Evolutionary conservation across 2,888 invertebrate species (phyloP).

Genomic region (Tetragnatha montana): DNA sequence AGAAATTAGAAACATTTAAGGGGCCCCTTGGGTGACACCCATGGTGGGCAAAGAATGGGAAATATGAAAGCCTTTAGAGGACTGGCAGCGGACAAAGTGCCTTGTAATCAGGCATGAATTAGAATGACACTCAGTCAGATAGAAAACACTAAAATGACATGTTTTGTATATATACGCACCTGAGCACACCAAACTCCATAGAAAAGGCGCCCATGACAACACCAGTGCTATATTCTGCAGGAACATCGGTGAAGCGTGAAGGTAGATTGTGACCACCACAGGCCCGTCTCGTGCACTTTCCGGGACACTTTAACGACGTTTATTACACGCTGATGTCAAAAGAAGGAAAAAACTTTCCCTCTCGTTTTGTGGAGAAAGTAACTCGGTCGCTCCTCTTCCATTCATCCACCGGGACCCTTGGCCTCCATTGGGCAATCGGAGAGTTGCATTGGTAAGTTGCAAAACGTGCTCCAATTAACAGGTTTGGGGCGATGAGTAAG

Average conservation of each 20-base stretch:
- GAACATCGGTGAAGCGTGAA: constrained; percentile 26
- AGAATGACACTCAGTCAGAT: background rate
- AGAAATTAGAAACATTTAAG: background rate
- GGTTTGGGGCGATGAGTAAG: too few species aligned
- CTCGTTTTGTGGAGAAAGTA: background rate
- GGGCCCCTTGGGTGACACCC: background rate
- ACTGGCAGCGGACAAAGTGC: background rate
- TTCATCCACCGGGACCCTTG: too few species aligned
- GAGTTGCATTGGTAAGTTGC: too few species aligned
- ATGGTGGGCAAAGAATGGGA: background rate
- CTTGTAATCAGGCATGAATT: background rate
- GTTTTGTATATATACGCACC: background rate
- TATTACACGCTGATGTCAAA: background rate
- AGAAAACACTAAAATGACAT: background rate
- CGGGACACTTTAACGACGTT: background rate
- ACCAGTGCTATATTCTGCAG: background rate
- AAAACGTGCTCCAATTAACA: too few species aligned
- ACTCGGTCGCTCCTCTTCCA: too few species aligned
- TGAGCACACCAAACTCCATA: background rate
- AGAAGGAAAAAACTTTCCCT: constrained; percentile 8
- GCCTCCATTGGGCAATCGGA: too few species aligned
- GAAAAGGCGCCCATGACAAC: constrained; percentile 17
- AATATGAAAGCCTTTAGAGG: background rate
- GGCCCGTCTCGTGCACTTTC: background rate
- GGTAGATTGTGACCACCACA: background rate